Base-by-base conservation (phyloP, 2,113 vertebrate genomes). In the Onychorhynchus coronatus region DNA sequence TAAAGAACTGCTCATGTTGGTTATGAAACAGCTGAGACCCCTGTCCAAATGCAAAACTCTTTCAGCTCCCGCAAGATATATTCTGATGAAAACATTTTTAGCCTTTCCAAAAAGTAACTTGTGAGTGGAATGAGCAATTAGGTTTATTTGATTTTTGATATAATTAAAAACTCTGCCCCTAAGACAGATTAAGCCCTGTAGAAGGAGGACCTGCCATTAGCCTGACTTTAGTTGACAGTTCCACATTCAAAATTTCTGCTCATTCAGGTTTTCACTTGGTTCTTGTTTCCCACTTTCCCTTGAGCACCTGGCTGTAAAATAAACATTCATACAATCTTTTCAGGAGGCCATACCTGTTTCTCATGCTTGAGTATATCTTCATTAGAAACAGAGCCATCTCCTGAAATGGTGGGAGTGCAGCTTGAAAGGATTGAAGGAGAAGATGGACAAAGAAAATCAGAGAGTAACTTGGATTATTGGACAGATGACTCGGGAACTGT, bases 391-490 rank as follows among this genome's bases (percentile, higher is more conserved):
- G 23, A 78, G 3, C 4, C 12, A 46, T 39, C 10, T 76, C 18
- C 25, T 49, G 39, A 86, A 91, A 59, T 35, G 24, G n/a, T 10
- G 14, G 11, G 8, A 44, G 1, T 33, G 33, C 3, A 46, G 2
- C 14, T 56, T 58, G n/a, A 82, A 68, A 67, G 7, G 13, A 33
- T 16, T 39, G 14, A 68, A 46, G 17, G 17, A 21, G 6, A 46
- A n/a, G 11, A 24, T 5, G 9, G 27, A 13, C 35, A 55, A 16
- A 85, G 65, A 65, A 83, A 70, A 73, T n/a, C 25, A 47, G 21
- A 41, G 31, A 50, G 9, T 14, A 18, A 14, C 12, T 70, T 21
- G 39, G 11, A 31, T 58, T 0, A 0, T 7, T 46, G 27, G 11
- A 46, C 28, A 33, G 35, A 49, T 44, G 63, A 39, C 37, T 76